Base-by-base conservation (phyloP, 2,797 vertebrate genomes). In the Crenuchus spilurus region DNA sequence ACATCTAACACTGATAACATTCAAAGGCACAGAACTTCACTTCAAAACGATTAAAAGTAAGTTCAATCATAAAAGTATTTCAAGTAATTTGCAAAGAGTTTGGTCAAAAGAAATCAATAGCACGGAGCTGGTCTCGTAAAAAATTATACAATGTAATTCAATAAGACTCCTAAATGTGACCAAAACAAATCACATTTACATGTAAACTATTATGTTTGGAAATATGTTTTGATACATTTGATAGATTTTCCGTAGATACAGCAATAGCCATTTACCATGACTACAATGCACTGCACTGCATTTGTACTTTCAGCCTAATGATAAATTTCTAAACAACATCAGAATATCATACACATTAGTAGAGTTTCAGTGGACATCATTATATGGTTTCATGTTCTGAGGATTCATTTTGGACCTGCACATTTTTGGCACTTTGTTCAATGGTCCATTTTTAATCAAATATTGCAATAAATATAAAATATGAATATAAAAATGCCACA, bases 21-120 rank as follows among this genome's bases (percentile, higher is more conserved):
- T 78, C 90, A 94, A 93, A 95, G 94, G 94, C 94, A 95, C 92
- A 89, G 91, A 91, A 95, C 94, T 86, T 84, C 91, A 95, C 94
- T 93, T 92, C 88, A 92, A 91, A 92, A 87, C 91, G 86, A 94
- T 90, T 90, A 60, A 76, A 82, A 82, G 66, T 75, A 60, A 80
- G 54, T 78, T 60, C 39, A 74, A 68, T 78, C 92, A 77, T 91
- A 92, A 86, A 88, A 91, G 91, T 93, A 94, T 86, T 94, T 95
- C 94, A 95, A 95, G 94, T 95, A 94, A 92, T 88, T 57, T 88
- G 86, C 86, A 80, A 91, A 92, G 55, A 71, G 67, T 76, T 81
- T 61, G 57, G 68, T 78, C 44, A 54, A 77, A 83, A 72, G 46
- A 44, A 81, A 75, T 70, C 61, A 14, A 64, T 62, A 72, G 71